phyloP scores from a whole-genome alignment of 1,140 invertebrate species.

The Rhyacophila brunnea region DNA sequence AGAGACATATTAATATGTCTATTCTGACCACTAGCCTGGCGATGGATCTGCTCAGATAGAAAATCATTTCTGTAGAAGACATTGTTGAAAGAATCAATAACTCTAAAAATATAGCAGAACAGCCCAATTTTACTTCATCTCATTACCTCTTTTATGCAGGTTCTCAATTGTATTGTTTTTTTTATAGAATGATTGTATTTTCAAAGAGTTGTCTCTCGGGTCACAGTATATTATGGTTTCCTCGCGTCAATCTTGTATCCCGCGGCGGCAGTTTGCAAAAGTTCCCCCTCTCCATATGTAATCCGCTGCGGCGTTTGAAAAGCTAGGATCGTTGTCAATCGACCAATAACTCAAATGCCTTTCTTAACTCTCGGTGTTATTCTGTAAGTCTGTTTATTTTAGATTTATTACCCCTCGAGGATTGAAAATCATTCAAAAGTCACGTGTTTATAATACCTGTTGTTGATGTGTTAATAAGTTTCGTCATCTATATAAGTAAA shows the following conservation, averaged over 20 bases:
- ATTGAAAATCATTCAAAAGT: constrained; percentile 3
- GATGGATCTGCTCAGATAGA: too few relatives aligned
- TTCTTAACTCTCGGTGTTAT: constrained; percentile 24
- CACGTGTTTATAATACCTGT: constrained; percentile 9
- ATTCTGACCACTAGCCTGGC: too few relatives aligned
- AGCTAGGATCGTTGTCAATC: constrained; percentile 14
- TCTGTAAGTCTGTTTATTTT: constrained; percentile 13
- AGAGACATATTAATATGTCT: too few relatives aligned
- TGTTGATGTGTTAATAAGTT: constrained; percentile 4
- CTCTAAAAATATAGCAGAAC: too few relatives aligned
- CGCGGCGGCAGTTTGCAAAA: background rate
- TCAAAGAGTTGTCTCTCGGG: background rate
- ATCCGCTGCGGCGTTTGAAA: background rate
- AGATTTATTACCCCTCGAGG: constrained; percentile 12
- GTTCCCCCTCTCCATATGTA: background rate
- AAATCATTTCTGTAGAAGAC: too few relatives aligned
- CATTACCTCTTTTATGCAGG: too few relatives aligned
- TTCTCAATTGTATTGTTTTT: too few relatives aligned
- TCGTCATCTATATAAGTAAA: constrained; percentile 5
- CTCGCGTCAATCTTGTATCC: too few relatives aligned
- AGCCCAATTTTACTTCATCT: too few relatives aligned
- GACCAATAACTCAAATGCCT: constrained; percentile 31
- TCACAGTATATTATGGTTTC: background rate
- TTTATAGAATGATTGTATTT: too few relatives aligned
- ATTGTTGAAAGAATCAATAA: too few relatives aligned